These are phyloP conservation scores for Cephus spinipes DNA, from an alignment of 2,888 invertebrate genomes.

Conservation along the genomic window DNA sequence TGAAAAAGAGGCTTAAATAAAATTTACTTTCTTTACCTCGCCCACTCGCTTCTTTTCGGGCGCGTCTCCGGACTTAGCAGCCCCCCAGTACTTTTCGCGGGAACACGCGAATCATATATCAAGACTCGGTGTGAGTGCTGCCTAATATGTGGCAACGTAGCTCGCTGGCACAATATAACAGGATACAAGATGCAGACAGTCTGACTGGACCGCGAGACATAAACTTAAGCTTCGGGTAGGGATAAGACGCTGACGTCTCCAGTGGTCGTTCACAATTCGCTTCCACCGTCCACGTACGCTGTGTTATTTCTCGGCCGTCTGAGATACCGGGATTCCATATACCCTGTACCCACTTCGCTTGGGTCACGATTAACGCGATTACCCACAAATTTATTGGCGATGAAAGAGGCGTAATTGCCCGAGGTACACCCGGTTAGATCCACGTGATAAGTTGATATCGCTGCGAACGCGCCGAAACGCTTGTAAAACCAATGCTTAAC, in stretches of 20 bases:
- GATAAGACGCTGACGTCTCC: constrained; percentile 31
- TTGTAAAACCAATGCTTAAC: background rate
- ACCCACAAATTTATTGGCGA: background rate
- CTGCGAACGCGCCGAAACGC: background rate
- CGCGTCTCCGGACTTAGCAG: background rate
- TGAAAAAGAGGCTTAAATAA: background rate
- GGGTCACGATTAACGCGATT: background rate
- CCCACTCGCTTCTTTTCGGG: background rate
- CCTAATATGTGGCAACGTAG: constrained; percentile 30
- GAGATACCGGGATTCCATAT: background rate
- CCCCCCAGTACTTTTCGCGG: background rate
- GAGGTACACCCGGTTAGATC: background rate
- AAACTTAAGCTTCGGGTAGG: constrained; percentile 22
- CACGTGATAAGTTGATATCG: background rate
- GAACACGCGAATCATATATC: background rate
- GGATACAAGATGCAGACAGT: constrained; percentile 38
- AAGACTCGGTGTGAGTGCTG: constrained; percentile 27
- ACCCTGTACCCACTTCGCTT: background rate
- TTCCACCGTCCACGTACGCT: background rate
- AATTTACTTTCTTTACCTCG: background rate
- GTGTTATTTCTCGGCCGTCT: background rate
- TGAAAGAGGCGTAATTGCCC: background rate
- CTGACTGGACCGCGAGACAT: constrained; percentile 35
- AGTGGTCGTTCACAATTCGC: constrained; percentile 9
- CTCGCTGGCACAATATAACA: constrained; percentile 31